phyloP scores from a whole-genome alignment of 2,888 invertebrate genomes.

The Heliconius erato region DNA sequence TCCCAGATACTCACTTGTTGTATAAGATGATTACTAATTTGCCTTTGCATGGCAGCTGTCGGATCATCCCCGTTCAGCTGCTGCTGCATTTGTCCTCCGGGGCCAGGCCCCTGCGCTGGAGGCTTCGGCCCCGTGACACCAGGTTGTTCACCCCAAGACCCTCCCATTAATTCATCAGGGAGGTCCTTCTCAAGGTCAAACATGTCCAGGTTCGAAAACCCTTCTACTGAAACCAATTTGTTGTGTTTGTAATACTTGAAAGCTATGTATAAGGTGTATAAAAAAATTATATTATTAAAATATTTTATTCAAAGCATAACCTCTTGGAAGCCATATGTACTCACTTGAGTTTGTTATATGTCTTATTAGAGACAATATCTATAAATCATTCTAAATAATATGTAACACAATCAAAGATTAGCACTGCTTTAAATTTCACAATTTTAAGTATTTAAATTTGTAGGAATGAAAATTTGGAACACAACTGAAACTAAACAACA shows the following conservation, averaged over 20 bases:
- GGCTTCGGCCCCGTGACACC: conserved; percentile 90
- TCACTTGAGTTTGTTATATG: conserved; percentile 6
- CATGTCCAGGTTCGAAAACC: conserved; percentile 93
- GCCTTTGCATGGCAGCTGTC: conserved; percentile 85
- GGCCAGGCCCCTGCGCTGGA: conserved; percentile 93
- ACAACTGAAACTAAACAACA: conserved; percentile 29
- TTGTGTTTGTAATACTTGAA: conserved; percentile 20
- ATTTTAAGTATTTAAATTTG: neutral
- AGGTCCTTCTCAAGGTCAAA: conserved; percentile 96
- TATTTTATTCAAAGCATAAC: conserved; percentile 14
- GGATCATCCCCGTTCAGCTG: conserved; percentile 90
- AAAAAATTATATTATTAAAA: neutral
- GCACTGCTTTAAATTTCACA: conserved; percentile 14
- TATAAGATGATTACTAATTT: conserved; percentile 89
- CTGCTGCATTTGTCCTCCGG: conserved; percentile 86
- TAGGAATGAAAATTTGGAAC: conserved; percentile 20
- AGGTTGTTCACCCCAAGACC: conserved; percentile 91
- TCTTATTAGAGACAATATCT: conserved; percentile 19
- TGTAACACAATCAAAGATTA: conserved; percentile 11
- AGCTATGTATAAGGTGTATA: neutral
- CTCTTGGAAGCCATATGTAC: conserved; percentile 22
- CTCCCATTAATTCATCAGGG: conserved; percentile 94
- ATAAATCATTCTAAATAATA: conserved; percentile 21
- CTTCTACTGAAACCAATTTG: conserved; percentile 81
- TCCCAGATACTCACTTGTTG: conserved; percentile 86